Conservation (phyloP, 2,797 vertebrate species). For the Emydoidea blandingii region DNA sequence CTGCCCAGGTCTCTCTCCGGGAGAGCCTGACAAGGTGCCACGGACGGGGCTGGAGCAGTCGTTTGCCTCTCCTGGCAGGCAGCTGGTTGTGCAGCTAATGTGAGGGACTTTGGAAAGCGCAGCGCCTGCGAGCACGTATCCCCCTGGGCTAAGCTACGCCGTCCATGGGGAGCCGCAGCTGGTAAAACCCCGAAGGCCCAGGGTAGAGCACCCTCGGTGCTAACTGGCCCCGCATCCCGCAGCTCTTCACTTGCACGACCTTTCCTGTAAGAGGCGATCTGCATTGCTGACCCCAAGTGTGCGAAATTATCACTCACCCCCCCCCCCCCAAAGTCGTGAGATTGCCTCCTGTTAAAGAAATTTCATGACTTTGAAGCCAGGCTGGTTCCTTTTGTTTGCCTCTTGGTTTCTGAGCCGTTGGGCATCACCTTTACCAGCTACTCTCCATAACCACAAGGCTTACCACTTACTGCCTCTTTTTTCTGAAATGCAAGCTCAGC, state of each 20-base stretch:
- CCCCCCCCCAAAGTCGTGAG: too few species aligned
- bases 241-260: background rate
- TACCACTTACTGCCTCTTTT: background rate
- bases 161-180: background rate
- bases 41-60: background rate
- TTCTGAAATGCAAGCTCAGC: background rate
- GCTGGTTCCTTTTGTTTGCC: background rate
- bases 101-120: background rate
- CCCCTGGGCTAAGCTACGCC: background rate
- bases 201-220: background rate
- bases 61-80: background rate
- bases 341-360: background rate
- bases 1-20: background rate
- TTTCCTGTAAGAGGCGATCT: background rate
- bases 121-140: background rate
- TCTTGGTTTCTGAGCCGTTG: background rate
- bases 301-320: background rate
- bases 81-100: background rate
- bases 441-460: background rate
- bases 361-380: background rate
- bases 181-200: background rate
- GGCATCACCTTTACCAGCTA: background rate
- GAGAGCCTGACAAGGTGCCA: background rate
- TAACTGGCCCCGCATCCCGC: background rate
- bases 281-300: background rate